Evolutionary conservation across 2,888 invertebrate species (phyloP), one percentile per base, ranked within the genome.

Genomic region (Myopa tessellatipennis): DNA sequence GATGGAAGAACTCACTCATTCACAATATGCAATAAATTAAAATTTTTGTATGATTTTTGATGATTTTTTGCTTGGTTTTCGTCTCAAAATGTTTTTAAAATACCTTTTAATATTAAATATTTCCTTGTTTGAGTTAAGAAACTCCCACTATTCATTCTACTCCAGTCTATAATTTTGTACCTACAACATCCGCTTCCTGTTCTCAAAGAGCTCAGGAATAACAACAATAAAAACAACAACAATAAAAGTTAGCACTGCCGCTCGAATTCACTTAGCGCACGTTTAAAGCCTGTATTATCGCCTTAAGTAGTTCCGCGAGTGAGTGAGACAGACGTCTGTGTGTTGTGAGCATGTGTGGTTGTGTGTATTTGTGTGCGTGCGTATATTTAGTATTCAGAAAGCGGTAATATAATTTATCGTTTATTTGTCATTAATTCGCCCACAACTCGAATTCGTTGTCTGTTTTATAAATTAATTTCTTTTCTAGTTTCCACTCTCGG

Each of bases 351-450:
- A 36, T 60, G 36, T 63, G 70, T 68, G 40, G 40, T 60, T 68
- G 55, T 73, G 36, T 45, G 67, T 67, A 58, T 78, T 4, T 72
- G n/a, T 14, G 34, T 50, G 38, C 69, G 73, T 76, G 55, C 50
- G 26, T 65, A 4, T 74, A 16, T 71, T 36, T 68, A 45, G 10
- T 8, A 45, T 10, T 8, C 73, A 38, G 82, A 83, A 85, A 83
- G 83, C 83, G 83, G 84, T 84, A 84, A 86, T 85, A 84, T 85
- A 84, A 86, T 86, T 86, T 86, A 86, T 86, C 84, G 85, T 85
- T 85, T 84, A 85, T 86, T 83, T 83, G 81, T 81, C 82, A 82
- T 82, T 81, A 81, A 80, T 79, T 79, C 78, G 69, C 72, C 38
- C 52, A 77, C 79, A 71, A 79, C 77, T 45, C 67, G 45, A 69